A percentile compares a stretch with the other conserved stretches of the same genome.
Evolutionary conservation across 2,113 vertebrate species (phyloP).

Genomic region (Chloebia gouldiae): DNA sequence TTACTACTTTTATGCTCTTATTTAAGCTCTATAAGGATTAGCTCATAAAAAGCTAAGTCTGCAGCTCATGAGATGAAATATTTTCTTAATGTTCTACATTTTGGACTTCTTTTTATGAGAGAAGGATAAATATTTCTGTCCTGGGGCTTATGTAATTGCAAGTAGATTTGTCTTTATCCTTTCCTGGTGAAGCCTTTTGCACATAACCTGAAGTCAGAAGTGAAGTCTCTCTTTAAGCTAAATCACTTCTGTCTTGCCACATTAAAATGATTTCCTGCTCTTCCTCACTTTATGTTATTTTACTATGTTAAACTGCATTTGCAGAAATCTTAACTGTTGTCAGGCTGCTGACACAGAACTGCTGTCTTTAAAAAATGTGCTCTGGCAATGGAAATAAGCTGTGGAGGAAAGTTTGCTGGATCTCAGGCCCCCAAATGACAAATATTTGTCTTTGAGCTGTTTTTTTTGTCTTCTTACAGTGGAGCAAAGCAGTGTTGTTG

Average conservation of each 20-base stretch:
- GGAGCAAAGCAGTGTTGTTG: not conserved
- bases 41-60: accelerated
- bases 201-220: not conserved
- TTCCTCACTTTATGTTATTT: not conserved
- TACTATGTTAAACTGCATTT: not conserved
- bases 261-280: not conserved
- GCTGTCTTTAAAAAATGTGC: not conserved
- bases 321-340: not conserved
- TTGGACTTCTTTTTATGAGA: not conserved
- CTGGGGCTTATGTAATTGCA: not conserved
- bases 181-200: not conserved
- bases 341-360: not conserved
- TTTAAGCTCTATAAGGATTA: not conserved
- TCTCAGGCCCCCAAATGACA: not conserved
- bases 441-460: not conserved
- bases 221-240: not conserved
- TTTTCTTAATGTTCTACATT: not conserved
- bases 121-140: not conserved
- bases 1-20: not conserved
- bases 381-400: not conserved
- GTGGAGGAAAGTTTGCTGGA: not conserved
- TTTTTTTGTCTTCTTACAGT: not conserved
- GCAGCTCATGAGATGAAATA: not conserved
- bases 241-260: not conserved
- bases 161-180: not conserved